Evolutionary conservation across 2,797 vertebrate genomes (phyloP).

Genomic region (Tragelaphus eurycerus): DNA sequence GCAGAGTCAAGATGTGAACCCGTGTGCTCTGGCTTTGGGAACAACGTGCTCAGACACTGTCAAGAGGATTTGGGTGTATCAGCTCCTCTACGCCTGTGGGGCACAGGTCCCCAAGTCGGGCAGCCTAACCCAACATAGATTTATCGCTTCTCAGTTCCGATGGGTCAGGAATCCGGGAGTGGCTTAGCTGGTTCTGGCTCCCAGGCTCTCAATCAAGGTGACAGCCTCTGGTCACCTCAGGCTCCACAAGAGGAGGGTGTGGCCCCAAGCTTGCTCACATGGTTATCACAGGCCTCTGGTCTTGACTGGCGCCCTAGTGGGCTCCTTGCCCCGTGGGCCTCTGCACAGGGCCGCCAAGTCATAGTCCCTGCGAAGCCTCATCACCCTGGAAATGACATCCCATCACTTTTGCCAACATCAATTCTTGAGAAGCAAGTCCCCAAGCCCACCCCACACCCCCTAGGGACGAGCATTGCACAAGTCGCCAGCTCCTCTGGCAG

Average conservation of each 20-base stretch:
- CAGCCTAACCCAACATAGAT: not conserved
- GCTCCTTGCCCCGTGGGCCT: fast-evolving
- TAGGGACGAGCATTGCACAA: fast-evolving
- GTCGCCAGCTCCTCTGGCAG: fast-evolving
- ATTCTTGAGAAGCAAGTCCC: fast-evolving
- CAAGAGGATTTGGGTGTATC: not conserved
- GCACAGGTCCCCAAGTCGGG: not conserved
- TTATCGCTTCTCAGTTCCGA: fast-evolving
- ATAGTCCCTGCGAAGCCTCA: fast-evolving
- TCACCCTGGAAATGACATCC: not conserved
- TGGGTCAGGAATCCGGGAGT: not conserved
- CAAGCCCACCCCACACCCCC: not conserved
- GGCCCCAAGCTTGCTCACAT: fast-evolving
- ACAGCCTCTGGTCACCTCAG: not conserved
- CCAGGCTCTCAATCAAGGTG: not conserved
- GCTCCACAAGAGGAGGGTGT: fast-evolving
- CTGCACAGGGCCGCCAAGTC: not conserved
- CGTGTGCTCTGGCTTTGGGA: not conserved
- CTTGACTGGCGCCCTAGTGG: not conserved
- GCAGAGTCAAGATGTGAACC: not conserved
- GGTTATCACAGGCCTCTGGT: not conserved
- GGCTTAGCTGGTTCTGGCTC: not conserved
- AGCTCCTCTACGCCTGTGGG: fast-evolving
- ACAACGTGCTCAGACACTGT: not conserved
- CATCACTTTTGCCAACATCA: not conserved